Base-by-base conservation (phyloP, 2,888 invertebrate species). In the Phyllotreta cruciferae region DNA sequence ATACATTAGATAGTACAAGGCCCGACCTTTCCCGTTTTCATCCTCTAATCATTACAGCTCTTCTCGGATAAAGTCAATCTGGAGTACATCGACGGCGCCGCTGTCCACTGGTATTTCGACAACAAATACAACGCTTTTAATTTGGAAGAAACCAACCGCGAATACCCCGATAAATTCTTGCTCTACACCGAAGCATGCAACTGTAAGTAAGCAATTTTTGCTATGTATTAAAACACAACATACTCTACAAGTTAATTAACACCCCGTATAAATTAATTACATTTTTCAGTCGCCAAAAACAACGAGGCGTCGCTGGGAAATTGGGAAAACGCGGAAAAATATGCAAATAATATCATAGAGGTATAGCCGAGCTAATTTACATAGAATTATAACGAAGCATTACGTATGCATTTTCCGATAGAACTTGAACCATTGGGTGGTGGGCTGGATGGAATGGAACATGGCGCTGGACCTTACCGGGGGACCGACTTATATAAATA, bases 381-480 rank as follows among this genome's bases (percentile, higher is more conserved):
- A 24, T 24, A 4, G 2, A 4, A 1, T 1, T 24, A 24, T 36
- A 47, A 37, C 9, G 10, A 10, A 56, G 54, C n/a, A 9, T 56
- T 53, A 37, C 35, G 34, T 36, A 52, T n/a, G 35, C 47, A 24
- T 47, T 47, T 47, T 47, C 24, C 24, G 24, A 24, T 24, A 91
- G 86, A 90, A 92, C 79, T 75, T 94, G 11, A 87, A 89, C 24
- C 1, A 24, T 24, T 24, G 24, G 24, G 24, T 71, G 86, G 92
- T 78, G 14, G 94, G 92, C 1, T 96, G 95, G 94, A 84, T 93
- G 0, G 95, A 96, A 78, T 96, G 95, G 95, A 97, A 96, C 79
- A 81, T 96, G 56, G 90, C 88, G 11, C 79, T 96, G 13, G 84
- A 93, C 76, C 79, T 84, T 60, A 68, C 75, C 0, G 95, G 94